Percentiles rank a stretch among this genome's conserved stretches.
Evolutionary conservation across 1,140 invertebrate genomes (phyloP).

Genomic region (Hormaphis cornu): DNA sequence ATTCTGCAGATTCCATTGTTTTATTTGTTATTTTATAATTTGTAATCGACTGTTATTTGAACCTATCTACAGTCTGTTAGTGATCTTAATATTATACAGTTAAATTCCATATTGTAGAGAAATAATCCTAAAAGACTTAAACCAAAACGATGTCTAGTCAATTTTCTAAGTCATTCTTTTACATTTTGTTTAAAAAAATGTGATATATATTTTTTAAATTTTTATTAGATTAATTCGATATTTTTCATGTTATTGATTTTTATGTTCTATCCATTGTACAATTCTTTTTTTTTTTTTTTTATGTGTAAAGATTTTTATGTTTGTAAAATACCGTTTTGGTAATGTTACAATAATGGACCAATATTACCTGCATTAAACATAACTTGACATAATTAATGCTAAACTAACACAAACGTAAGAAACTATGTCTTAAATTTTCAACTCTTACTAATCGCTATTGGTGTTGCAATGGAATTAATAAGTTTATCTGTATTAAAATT

Average conservation of each 20-base stretch:
- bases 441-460: background rate
- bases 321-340: background rate
- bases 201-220: conserved; percentile 28
- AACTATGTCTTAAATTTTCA: background rate
- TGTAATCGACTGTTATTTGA: no score
- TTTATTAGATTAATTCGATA: background rate
- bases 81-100: background rate
- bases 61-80: background rate
- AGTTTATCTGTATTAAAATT: background rate
- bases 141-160: background rate
- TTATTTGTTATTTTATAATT: no score
- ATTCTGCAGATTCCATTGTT: background rate
- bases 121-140: background rate
- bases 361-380: background rate
- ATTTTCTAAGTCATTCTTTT: background rate
- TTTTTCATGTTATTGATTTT: conserved; percentile 16
- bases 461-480: background rate
- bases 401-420: background rate
- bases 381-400: background rate
- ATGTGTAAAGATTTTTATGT: background rate
- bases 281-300: background rate
- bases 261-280: background rate
- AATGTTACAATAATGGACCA: background rate
- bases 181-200: background rate
- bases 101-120: background rate